Evolutionary conservation across 2,888 invertebrate species (phyloP), one percentile per base, ranked within the genome.

Genomic region (Selenia dentaria): DNA sequence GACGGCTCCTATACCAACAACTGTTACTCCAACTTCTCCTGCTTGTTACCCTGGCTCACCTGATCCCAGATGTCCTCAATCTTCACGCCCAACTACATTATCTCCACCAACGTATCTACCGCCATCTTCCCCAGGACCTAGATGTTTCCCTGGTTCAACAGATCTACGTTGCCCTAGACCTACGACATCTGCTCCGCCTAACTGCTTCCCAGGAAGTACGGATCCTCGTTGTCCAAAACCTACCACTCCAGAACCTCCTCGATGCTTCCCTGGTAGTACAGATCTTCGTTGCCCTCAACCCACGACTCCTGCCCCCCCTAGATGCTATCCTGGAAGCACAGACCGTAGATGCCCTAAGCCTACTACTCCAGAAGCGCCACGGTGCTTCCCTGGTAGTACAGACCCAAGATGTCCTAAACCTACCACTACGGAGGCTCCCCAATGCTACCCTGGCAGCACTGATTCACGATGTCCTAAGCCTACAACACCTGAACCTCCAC

Each of bases 371-470:
- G 25, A 41, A 10, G 20, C 67, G 62, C 57, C 73, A 51, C 42
- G 51, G 45, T 57, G 63, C 32, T 63, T 44, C 38, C 59, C 62
- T 12, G 60, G 58, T 1, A 50, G 50, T 6, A 53, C 37, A 1
- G 67, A 69, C 8, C 53, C 57, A 2, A 35, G 59, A 0, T 74
- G 74, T 32, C 74, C 72, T 1, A 51, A 33, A 16, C 66, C 74
- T 51, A 57, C 71, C 34, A 53, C 64, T 3, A 56, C 63, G 0
- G 57, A 12, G 0, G 50, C 62, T 1, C 68, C 55, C 0, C 51
- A 40, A 0, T 74, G 75, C 25, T 72, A 51, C 51, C 83, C 83
- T 5, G 83, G 83, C 18, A 74, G 67, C 6, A 61, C 49, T 1
- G 79, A 78, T 39, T 62, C 75, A 8, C 43, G 77, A 14, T 73